These are phyloP conservation scores for Talpa occidentalis DNA, from an alignment of 2,113 vertebrate genomes.

Conservation along the genomic window DNA sequence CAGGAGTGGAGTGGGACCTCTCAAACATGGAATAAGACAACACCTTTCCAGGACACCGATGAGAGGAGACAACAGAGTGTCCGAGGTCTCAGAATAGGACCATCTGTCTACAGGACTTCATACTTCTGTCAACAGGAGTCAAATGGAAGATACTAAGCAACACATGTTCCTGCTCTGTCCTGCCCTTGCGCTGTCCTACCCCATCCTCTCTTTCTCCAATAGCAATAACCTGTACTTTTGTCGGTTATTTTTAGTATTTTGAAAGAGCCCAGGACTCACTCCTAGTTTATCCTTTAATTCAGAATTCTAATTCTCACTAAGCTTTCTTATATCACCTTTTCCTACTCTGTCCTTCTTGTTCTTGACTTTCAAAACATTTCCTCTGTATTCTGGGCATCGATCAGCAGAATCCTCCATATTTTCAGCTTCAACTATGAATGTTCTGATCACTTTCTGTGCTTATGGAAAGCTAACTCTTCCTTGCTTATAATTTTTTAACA, in stretches of 20 bases:
- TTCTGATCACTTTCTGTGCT: background rate
- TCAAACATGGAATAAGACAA: conserved; percentile 26
- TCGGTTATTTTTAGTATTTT: background rate
- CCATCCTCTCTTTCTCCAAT: background rate
- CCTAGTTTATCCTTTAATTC: background rate
- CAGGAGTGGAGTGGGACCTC: conserved; percentile 19
- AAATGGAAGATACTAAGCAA: conserved; percentile 12
- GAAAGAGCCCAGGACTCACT: background rate
- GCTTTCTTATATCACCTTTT: background rate
- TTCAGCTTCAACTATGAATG: background rate
- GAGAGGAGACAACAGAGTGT: background rate
- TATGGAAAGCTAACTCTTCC: background rate
- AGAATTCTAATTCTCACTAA: background rate
- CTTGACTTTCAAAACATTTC: background rate
- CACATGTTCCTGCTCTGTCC: background rate
- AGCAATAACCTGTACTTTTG: background rate
- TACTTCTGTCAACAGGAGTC: background rate
- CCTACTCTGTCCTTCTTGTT: background rate
- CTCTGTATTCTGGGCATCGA: background rate
- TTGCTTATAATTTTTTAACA: background rate
- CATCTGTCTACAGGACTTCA: background rate
- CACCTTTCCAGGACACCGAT: background rate
- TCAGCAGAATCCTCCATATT: background rate
- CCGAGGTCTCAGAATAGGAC: background rate
- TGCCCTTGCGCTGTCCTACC: rapidly evolving